Percentiles rank a stretch among this genome's conserved stretches.
Evolutionary conservation across 2,113 vertebrate genomes (phyloP).

Genomic region (Gulo gulo): DNA sequence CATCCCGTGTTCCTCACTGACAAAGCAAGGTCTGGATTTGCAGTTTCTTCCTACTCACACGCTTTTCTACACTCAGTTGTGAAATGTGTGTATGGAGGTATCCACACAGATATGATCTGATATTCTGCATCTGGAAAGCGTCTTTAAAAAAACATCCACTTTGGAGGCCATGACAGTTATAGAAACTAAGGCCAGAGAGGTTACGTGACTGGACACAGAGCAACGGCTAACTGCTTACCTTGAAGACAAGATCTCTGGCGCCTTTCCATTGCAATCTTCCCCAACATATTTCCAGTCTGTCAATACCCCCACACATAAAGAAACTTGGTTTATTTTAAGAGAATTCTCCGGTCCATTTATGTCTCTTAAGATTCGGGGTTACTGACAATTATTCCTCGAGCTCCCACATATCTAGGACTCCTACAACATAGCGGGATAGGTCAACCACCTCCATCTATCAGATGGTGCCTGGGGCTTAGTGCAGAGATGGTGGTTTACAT

Average conservation of each 20-base stretch:
- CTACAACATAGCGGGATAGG: background rate
- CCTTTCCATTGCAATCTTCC: background rate
- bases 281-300: background rate
- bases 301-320: background rate
- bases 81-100: background rate
- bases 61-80: background rate
- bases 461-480: background rate
- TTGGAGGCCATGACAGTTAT: background rate
- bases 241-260: background rate
- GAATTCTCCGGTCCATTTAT: background rate
- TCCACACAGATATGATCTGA: background rate
- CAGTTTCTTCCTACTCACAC: background rate
- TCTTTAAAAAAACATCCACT: background rate
- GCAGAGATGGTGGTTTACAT: background rate
- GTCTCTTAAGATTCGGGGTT: background rate
- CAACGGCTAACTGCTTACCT: background rate
- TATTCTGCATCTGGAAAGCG: background rate
- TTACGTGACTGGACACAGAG: background rate
- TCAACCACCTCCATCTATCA: background rate
- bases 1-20: background rate
- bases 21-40: background rate
- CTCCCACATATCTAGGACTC: background rate
- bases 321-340: conserved; percentile 11
- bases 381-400: background rate
- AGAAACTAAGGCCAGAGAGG: background rate